Evolutionary conservation across 2,113 vertebrate species (phyloP), one percentile per base, ranked within the genome.

Genomic region (Chaetops frenatus): DNA sequence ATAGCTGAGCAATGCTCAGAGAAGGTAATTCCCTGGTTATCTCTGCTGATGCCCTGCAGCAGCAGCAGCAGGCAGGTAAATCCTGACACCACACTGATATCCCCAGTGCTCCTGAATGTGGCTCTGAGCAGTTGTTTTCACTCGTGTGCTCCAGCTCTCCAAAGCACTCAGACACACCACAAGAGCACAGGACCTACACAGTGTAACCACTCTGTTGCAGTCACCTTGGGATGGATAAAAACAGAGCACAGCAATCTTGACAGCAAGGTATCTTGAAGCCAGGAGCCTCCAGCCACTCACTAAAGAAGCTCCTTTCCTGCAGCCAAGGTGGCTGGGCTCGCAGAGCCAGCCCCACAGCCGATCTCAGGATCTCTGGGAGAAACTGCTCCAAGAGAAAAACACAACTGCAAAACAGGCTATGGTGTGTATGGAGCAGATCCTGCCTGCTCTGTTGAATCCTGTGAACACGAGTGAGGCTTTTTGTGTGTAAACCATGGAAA

Each of bases 71-170:
- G n/a, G n/a, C n/a, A 15, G 72, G 60, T 62, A 64, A 53, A 73
- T 48, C 60, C 53, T 72, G 56, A 88, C 64, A 81, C 64, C n/a
- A 48, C 62, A 38, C 7, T 3, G 2, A 86, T 78, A 53, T 50
- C 65, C 48, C 38, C 3, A 2, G 36, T 17, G 62, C 35, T 60
- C 1, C 0, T 1, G 5, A 35, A 10, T 12, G 8, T 1, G 15
- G 38, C 70, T 66, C 87, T 61, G 27, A 77, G 79, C 20, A 65
- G 57, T 29, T 4, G 1, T 15, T 62, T 64, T 45, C 28, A 13
- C 48, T 44, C 44, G 2, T 18, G 20, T 45, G 67, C 69, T 71
- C 64, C 21, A 38, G 21, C 18, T 74, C 61, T 74, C 42, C 1
- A 4, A 27, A n/a, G 29, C 22, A 38, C 42, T 15, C 1, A 0